These are phyloP conservation scores for Porites lutea DNA, from an alignment of 64 coral and sea anemone genomes.

Conservation along the genomic window DNA sequence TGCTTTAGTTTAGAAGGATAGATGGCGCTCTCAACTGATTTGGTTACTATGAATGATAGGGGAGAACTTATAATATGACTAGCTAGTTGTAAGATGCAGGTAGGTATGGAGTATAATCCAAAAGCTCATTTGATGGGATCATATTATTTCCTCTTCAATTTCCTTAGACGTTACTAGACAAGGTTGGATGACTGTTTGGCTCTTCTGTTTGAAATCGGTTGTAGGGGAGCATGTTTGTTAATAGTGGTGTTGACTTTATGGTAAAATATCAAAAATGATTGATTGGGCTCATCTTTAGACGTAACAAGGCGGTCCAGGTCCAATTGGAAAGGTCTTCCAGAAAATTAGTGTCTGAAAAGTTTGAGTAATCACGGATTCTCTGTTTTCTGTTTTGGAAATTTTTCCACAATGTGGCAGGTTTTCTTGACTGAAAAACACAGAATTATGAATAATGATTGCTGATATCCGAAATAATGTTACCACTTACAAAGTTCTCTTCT, in stretches of 20 bases:
- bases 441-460: no score
- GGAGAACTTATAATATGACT: no score
- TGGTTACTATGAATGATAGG: no score
- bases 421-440: no score
- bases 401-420: no score
- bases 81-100: no score
- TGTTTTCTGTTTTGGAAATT: not conserved
- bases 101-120: no score
- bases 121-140: no score
- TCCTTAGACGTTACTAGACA: no score
- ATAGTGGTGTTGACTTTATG: slow-evolving; percentile 28
- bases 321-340: not conserved
- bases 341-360: not conserved
- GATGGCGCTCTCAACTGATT: no score
- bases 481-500: not conserved
- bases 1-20: no score
- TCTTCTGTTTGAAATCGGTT: slow-evolving; percentile 20
- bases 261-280: slow-evolving; percentile 31
- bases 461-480: not conserved
- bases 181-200: not conserved
- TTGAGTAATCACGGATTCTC: not conserved
- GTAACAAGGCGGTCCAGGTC: not conserved
- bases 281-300: not conserved
- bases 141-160: no score
- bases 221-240: slow-evolving; percentile 37